Evolutionary conservation across 2,888 invertebrate species (phyloP).

Genomic region (Resseliella maxima): DNA sequence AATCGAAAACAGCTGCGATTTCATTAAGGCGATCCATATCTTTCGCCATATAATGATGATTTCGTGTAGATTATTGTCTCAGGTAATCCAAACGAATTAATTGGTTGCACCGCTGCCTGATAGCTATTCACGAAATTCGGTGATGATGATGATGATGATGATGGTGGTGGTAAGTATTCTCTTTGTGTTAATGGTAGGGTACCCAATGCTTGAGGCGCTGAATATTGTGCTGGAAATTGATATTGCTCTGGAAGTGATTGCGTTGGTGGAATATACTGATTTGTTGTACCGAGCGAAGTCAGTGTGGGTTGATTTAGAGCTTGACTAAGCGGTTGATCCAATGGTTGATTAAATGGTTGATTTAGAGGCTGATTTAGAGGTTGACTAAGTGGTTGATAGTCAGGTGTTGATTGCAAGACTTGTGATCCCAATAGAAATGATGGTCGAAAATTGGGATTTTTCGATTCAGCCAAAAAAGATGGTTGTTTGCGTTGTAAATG

Average conservation of each 20-base stretch:
- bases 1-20: not conserved
- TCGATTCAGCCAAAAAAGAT: not conserved
- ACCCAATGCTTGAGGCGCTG: not conserved
- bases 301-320: not conserved
- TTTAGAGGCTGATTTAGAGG: too few relatives aligned
- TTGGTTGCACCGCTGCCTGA: not conserved
- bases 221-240: not conserved
- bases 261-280: conserved; percentile 26
- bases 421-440: not conserved
- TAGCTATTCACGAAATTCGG: conserved; percentile 15
- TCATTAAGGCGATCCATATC: not conserved
- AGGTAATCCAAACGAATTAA: not conserved
- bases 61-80: conserved; percentile 7
- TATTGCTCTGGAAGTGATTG: not conserved
- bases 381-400: too few relatives aligned
- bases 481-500: not conserved
- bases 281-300: not conserved
- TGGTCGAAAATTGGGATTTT: conserved; percentile 23
- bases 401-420: not conserved
- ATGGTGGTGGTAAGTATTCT: not conserved
- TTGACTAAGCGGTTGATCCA: too few relatives aligned
- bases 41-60: not conserved
- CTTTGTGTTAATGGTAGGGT: not conserved
- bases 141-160: not conserved
- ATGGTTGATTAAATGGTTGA: too few relatives aligned